Evolutionary conservation across 1,140 invertebrate species (phyloP), one percentile per base, ranked within the genome.

Genomic region (Drosophila sp.): DNA sequence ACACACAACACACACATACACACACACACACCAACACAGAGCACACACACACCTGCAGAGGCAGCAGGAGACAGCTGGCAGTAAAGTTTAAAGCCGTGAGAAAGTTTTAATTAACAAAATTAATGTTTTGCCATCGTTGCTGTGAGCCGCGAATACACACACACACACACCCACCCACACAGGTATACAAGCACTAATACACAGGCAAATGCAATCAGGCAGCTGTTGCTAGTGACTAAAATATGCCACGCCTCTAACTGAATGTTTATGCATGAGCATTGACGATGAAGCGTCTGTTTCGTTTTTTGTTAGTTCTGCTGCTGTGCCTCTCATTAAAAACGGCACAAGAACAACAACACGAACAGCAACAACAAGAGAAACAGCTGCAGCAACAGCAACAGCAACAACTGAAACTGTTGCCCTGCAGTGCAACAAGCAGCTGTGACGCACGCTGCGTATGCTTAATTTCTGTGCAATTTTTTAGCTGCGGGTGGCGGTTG

Each of bases 31-130:
- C 51, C 34, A 11, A 40, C 18, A 61, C 34, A 58, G 21, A n/a
- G n/a, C n/a, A n/a, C n/a, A n/a, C n/a, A n/a, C n/a, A n/a, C n/a
- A n/a, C n/a, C n/a, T n/a, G n/a, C n/a, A n/a, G n/a, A 27, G n/a
- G 32, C 7, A 21, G 51, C 21, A 53, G 7, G 9, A 21, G 32
- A 38, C 58, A 75, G 61, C 65, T 67, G 82, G 63, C 59, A 72
- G 75, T 70, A 81, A 86, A 81, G 62, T 86, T 87, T 87, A 86
- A 86, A 78, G 78, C 79, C 56, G 79, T 56, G 64, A 59, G 64
- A 87, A 89, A 89, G 57, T 87, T 87, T 87, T 87, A 87, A 87
- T 87, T 87, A 87, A 82, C 82, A 87, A 89, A 87, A 89, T 87
- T 89, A 87, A 87, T 87, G 72, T 79, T 82, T 89, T 79, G 76